Percentiles rank a stretch among this genome's conserved stretches.
Evolutionary conservation across 2,113 vertebrate genomes (phyloP).

Genomic region (Nyctereutes procyonoides): DNA sequence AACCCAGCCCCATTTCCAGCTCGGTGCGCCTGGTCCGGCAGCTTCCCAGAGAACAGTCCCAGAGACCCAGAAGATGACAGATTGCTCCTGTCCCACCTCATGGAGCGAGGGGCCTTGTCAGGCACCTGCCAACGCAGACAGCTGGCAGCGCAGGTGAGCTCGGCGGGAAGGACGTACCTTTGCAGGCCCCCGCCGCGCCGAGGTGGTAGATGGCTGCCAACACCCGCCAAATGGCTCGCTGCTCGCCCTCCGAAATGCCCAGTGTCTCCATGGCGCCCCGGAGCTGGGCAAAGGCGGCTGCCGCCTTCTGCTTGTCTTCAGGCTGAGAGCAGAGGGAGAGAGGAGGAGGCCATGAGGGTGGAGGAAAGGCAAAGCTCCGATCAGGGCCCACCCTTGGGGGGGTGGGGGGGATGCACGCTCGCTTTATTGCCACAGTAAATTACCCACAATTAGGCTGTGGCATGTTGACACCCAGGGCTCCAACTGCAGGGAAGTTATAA

Average conservation of each 20-base stretch:
- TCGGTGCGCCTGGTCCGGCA: fast-evolving
- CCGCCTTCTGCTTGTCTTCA: constrained; percentile 94
- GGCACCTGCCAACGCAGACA: neutral
- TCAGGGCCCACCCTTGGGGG: fast-evolving
- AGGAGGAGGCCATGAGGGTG: fast-evolving
- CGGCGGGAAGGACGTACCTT: constrained; percentile 87
- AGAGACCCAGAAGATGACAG: neutral
- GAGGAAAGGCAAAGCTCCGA: neutral
- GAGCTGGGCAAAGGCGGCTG: constrained; percentile 90
- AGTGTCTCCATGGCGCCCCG: constrained; percentile 92
- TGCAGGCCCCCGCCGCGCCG: constrained; percentile 93
- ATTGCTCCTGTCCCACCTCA: neutral
- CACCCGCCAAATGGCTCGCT: constrained; percentile 92
- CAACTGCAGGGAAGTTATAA: neutral
- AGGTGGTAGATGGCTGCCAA: constrained; percentile 96
- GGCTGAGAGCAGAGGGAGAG: constrained; percentile 83
- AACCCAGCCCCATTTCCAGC: neutral
- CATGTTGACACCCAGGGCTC: neutral
- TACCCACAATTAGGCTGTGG: neutral
- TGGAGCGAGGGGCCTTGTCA: neutral
- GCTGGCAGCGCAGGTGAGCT: neutral
- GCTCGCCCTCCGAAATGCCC: constrained; percentile 89
- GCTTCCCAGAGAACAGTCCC: neutral
- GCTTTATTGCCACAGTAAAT: neutral
- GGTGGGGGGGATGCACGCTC: fast-evolving